These are phyloP conservation scores for Bubo scandiacus DNA, from an alignment of 2,113 vertebrate genomes.

Conservation along the genomic window DNA sequence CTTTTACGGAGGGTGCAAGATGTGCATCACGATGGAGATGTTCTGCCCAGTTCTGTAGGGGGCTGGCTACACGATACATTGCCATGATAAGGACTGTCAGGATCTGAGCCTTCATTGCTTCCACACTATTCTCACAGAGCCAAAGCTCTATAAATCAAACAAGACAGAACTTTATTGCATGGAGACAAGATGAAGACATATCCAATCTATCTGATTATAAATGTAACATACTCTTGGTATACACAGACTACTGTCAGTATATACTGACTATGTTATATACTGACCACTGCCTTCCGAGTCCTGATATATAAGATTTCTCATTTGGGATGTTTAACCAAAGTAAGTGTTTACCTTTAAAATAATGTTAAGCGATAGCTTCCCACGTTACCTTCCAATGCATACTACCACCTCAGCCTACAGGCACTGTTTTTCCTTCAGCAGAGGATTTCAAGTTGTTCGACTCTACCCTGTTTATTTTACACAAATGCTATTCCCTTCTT, in stretches of 20 bases:
- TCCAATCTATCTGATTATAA: neutral
- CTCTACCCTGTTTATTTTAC: constrained; percentile 17
- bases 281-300: neutral
- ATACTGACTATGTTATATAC: neutral
- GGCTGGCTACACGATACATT: neutral
- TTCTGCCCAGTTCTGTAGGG: neutral
- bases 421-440: neutral
- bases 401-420: neutral
- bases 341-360: neutral
- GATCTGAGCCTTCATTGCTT: neutral
- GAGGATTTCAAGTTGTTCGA: neutral
- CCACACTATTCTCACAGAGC: neutral
- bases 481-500: constrained; percentile 25
- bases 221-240: neutral
- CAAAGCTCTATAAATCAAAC: neutral
- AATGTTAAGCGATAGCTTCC: neutral
- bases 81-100: neutral
- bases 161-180: neutral
- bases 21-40: rapidly evolving
- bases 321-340: neutral
- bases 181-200: neutral
- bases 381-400: neutral
- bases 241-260: neutral
- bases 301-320: neutral
- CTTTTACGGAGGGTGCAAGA: neutral